These are phyloP conservation scores for Drosophila basisetae DNA, from an alignment of 2,888 invertebrate genomes.

Conservation along the genomic window DNA sequence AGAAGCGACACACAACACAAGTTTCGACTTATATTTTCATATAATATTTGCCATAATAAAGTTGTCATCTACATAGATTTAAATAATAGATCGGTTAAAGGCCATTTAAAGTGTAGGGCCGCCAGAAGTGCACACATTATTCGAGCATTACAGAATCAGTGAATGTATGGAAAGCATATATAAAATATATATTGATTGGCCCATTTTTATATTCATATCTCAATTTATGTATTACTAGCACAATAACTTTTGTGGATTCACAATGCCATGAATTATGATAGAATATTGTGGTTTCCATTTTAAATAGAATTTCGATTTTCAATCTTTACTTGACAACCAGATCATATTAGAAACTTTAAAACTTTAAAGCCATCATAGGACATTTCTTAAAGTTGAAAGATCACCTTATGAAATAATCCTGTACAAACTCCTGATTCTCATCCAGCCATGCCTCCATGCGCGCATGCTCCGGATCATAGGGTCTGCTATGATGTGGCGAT, in stretches of 20 bases:
- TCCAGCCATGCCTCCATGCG: conserved; percentile 98
- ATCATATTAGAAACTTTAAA: not conserved
- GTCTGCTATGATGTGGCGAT: conserved; percentile 83
- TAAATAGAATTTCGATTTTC: not conserved
- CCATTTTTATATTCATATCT: no score
- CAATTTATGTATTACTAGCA: not conserved
- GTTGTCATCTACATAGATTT: not conserved
- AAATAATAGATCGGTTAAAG: conserved; percentile 4
- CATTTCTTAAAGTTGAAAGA: conserved; percentile 22
- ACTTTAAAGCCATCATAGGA: not conserved
- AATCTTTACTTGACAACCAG: not conserved
- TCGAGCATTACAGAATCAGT: not conserved
- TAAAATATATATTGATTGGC: not conserved
- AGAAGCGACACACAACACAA: conserved; percentile 6
- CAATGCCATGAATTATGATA: not conserved
- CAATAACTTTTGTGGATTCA: not conserved
- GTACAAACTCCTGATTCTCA: conserved; percentile 97
- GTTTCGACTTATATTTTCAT: conserved; percentile 8
- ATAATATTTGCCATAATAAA: conserved; percentile 7
- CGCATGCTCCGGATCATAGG: conserved; percentile 94
- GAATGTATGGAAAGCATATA: not conserved
- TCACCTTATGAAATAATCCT: conserved; percentile 97
- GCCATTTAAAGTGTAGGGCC: no score
- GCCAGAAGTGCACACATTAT: not conserved
- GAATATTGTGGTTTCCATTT: not conserved